Percentiles rank a stretch among this genome's conserved stretches.
phyloP scores from a whole-genome alignment of 2,113 vertebrate species.

The Callospermophilus lateralis region DNA sequence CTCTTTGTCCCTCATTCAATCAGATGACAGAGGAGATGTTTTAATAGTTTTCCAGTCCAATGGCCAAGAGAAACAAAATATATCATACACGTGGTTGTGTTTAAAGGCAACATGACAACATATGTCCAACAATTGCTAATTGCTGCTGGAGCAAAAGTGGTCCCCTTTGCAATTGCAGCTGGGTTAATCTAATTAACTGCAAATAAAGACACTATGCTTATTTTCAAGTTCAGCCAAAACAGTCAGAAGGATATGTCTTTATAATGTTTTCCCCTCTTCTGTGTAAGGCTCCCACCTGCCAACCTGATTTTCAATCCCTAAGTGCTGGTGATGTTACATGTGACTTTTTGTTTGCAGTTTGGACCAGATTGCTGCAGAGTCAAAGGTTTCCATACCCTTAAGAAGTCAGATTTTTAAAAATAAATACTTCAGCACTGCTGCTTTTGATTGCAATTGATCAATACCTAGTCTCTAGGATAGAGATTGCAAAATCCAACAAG shows the following conservation, averaged over 20 bases:
- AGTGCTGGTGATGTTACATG: background rate
- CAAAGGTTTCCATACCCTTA: background rate
- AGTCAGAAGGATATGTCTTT: slow-evolving; percentile 27
- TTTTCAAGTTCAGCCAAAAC: slow-evolving; percentile 51
- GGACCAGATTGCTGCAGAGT: background rate
- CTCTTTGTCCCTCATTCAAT: slow-evolving; percentile 71
- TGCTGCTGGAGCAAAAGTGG: background rate
- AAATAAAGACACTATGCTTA: background rate
- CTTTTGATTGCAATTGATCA: background rate
- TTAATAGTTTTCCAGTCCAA: slow-evolving; percentile 80
- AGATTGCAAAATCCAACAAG: background rate
- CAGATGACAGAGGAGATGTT: slow-evolving; percentile 82
- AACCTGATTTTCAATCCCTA: background rate
- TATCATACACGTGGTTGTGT: slow-evolving; percentile 68
- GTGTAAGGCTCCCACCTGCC: no score
- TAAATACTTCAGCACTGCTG: background rate
- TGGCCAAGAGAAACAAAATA: slow-evolving; percentile 74
- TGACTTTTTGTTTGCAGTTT: background rate
- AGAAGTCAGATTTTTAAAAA: background rate
- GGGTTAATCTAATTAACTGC: slow-evolving; percentile 29
- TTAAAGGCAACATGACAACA: slow-evolving; percentile 74
- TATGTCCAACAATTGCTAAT: background rate
- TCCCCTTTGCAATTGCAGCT: background rate
- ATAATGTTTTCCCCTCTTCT: background rate
- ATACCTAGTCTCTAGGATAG: background rate